Evolutionary conservation across 2,113 vertebrate species (phyloP), one percentile per base, ranked within the genome.

Genomic region (Harpagus bidentatus): DNA sequence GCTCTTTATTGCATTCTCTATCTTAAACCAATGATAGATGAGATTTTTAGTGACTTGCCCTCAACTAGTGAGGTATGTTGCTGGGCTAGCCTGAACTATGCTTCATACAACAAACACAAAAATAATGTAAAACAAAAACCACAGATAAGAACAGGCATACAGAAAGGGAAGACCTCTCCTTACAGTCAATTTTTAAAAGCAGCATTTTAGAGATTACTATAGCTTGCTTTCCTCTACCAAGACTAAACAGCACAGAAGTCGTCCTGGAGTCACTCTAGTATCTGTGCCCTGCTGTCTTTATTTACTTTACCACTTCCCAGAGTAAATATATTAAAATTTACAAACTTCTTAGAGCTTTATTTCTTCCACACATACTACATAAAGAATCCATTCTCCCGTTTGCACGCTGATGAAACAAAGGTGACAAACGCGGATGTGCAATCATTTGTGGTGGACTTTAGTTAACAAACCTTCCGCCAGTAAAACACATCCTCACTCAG

Each of bases 351-450:
- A 12, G 15, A 62, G 29, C 45, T 66, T 86, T 45, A n/a, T 23
- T 52, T 69, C 67, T 47, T 7, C 4, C 45, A 52, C 69, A 48
- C 2, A 40, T 7, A 21, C 15, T 18, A 23, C 0, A 0, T 40
- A 15, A 73, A 92, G 11, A 59, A 40, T 12, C 42, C 45, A 21
- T 43, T 70, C 31, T 82, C 21, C 21, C 59, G 0, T 28, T 3
- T 42, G 8, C 32, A 38, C 15, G 2, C 20, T 23, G 32, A 48
- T 8, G n/a, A 84, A 74, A 25, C 5, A 56, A 63, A 45, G 21
- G 26, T 1, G 2, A 82, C 42, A 42, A 45, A 58, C 1, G 2
- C 3, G 28, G 38, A 66, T 3, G 13, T 1, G 31, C 19, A 34
- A 42, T 48, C 34, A 13, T 61, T 36, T 16, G 11, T 15, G 22